These are phyloP conservation scores for Eutrigla gurnardus DNA, from an alignment of 2,797 vertebrate species.

Conservation along the genomic window DNA sequence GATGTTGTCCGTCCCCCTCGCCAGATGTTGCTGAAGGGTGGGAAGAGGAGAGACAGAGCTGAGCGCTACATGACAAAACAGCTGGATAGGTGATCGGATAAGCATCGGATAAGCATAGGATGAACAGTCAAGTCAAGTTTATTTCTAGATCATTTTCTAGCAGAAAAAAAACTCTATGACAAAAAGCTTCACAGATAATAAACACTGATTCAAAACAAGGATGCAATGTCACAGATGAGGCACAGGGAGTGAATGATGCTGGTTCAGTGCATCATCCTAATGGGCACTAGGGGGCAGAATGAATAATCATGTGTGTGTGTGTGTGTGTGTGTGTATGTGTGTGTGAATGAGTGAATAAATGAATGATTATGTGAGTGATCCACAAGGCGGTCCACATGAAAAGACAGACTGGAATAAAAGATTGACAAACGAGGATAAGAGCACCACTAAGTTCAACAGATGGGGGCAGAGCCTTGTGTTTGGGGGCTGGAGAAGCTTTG, in stretches of 20 bases:
- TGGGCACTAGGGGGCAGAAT: slow-evolving; percentile 51
- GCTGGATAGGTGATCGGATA: slow-evolving; percentile 37
- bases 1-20: slow-evolving; percentile 16
- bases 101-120: slow-evolving; percentile 43
- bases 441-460: slow-evolving; percentile 42
- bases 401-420: slow-evolving; percentile 18
- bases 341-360: slow-evolving; percentile 54
- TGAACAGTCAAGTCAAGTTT: slow-evolving; percentile 56
- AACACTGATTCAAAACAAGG: slow-evolving; percentile 57
- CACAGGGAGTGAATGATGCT: slow-evolving; percentile 37
- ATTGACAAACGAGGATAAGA: slow-evolving; percentile 34
- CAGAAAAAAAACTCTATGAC: slow-evolving; percentile 42
- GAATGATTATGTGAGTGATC: slow-evolving; percentile 41
- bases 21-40: slow-evolving; percentile 1
- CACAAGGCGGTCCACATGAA: slow-evolving; percentile 24
- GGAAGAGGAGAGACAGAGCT: slow-evolving; percentile 1
- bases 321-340: too few species aligned
- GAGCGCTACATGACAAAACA: slow-evolving; percentile 26
- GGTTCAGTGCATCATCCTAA: slow-evolving; percentile 35
- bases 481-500: slow-evolving; percentile 19
- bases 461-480: slow-evolving; percentile 39
- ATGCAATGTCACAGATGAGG: slow-evolving; percentile 45
- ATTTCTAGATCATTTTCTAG: slow-evolving; percentile 59
- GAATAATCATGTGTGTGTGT: slow-evolving; percentile 39
- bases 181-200: slow-evolving; percentile 51